Conservation (phyloP, 37 sponge, comb jelly and placozoan species). For the Agelas oroides region DNA sequence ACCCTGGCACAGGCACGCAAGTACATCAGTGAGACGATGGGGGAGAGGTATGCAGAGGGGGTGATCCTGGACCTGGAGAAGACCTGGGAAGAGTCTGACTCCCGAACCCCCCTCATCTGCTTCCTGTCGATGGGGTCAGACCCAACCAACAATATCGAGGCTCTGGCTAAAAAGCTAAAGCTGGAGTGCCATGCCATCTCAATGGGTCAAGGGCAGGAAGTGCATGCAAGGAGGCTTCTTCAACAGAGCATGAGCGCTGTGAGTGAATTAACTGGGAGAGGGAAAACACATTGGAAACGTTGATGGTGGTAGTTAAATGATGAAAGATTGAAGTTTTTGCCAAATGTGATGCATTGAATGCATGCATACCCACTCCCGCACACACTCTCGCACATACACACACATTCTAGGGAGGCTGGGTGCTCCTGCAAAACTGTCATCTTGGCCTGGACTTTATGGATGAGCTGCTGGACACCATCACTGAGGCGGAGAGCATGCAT, state of each 20-base stretch:
- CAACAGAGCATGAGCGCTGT: constrained; percentile 86
- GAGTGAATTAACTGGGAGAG: constrained; percentile 28
- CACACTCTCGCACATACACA: neutral
- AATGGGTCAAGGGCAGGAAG: constrained; percentile 99
- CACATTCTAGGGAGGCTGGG: constrained; percentile 87
- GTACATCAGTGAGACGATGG: constrained; percentile 93
- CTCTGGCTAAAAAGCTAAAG: constrained; percentile 93
- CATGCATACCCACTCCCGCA: neutral
- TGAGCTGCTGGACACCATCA: constrained; percentile 87
- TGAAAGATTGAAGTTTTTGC: too few relatives aligned
- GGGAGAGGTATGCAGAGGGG: constrained; percentile 92
- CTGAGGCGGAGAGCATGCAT: constrained; percentile 81
- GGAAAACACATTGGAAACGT: too few relatives aligned
- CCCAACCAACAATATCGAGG: constrained; percentile 94
- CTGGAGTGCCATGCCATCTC: constrained; percentile 89
- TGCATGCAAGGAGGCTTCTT: constrained; percentile 93
- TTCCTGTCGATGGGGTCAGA: constrained; percentile 99
- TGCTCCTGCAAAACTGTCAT: constrained; percentile 97
- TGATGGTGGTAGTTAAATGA: too few relatives aligned
- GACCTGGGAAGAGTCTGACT: constrained; percentile 88
- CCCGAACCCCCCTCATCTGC: constrained; percentile 91
- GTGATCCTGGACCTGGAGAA: constrained; percentile 95
- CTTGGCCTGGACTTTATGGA: constrained; percentile 96
- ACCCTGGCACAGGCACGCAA: constrained; percentile 96
- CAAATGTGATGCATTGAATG: too few relatives aligned